phyloP scores from a whole-genome alignment of 2,797 vertebrate genomes.

The Loriculus beryllinus region DNA sequence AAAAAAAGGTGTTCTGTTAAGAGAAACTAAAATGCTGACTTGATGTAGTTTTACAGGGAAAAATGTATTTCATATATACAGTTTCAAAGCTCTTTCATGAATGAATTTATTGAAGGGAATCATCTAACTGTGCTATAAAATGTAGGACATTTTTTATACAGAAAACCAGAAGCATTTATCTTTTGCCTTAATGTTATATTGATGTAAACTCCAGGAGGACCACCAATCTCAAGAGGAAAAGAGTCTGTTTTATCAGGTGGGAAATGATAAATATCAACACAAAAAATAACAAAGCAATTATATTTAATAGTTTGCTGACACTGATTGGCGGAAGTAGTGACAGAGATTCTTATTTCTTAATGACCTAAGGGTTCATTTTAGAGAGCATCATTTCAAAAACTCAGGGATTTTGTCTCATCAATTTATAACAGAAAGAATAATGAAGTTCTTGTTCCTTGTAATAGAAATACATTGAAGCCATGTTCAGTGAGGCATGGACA shows the following conservation, averaged over 20 bases:
- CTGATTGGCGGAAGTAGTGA: background rate
- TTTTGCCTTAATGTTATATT: background rate
- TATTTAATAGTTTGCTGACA: slow-evolving; percentile 22
- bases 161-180: background rate
- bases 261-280: slow-evolving; percentile 36
- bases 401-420: background rate
- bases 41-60: background rate
- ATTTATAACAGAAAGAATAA: slow-evolving; percentile 17
- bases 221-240: background rate
- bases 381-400: slow-evolving; percentile 20
- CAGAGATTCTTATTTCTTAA: background rate
- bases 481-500: background rate
- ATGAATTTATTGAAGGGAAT: background rate
- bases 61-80: background rate
- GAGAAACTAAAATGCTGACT: background rate
- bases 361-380: background rate
- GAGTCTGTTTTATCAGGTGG: background rate
- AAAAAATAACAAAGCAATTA: background rate
- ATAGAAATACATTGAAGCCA: slow-evolving; percentile 18
- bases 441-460: slow-evolving; percentile 19
- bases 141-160: background rate
- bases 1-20: background rate
- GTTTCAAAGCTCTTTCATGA: background rate
- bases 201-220: background rate
- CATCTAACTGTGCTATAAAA: background rate